Base-by-base conservation (phyloP, 2,888 invertebrate genomes). In the Folsomia manolachei region DNA sequence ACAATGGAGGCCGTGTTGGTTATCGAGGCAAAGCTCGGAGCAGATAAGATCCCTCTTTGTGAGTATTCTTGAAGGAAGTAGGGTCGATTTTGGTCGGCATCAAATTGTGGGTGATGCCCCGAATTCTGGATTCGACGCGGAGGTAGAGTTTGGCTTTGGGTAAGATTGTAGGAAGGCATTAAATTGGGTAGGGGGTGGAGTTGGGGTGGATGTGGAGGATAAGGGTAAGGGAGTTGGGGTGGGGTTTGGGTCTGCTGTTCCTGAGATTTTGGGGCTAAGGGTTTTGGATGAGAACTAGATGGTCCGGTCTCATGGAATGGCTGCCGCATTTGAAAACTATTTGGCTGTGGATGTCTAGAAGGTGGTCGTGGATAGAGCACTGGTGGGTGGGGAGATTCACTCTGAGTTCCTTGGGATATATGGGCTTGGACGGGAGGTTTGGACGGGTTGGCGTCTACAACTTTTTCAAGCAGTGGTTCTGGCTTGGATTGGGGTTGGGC, bases 111-210 rank as follows among this genome's bases (percentile, higher is more conserved):
- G 14, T 52, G 26, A 14, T 1, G 21, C 60, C 7, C 56, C 27
- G 19, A 61, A 2, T 7, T 27, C 53, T 62, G 69, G 56, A 27
- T 65, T 69, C 21, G 69, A 14, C 65, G 69, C 69, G 71, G 74
- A 19, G 74, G 74, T 14, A 74, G 67, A 1, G 74, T 74, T 27
- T 74, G 74, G 52, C 69, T 74, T 52, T 74, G 71, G n/a, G 24
- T 52, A 61, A 27, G 60, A 39, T 9, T 51, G 51, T 51, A 51
- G 21, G 7, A 56, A 4, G 56, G 64, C 11, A 56, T 53, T 18
- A 18, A 27, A 21, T 24, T 24, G 25, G n/a, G 67, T 21, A 9
- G 26, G n/a, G n/a, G 27, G 71, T 60, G 67, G 21, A 26, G 51
- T 65, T 1, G 51, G 19, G 11, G 26, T 24, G 27, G 70, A 65